Percentiles rank a stretch among this genome's conserved stretches.
phyloP scores from a whole-genome alignment of 2,113 vertebrate genomes.

The Xiphorhynchus elegans region DNA sequence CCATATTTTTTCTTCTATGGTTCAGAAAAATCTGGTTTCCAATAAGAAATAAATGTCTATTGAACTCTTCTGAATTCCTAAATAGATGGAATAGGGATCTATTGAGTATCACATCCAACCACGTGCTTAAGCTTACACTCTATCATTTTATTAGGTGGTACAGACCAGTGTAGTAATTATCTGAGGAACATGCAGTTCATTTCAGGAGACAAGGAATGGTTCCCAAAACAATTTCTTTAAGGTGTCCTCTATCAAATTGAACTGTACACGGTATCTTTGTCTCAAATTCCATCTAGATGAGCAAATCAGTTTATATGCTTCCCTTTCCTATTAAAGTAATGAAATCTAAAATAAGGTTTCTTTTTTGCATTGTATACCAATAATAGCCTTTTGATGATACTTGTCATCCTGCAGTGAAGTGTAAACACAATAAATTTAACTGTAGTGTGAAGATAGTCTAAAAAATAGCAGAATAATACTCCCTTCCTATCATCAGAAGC shows the following conservation, averaged over 20 bases:
- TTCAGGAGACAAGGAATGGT: neutral
- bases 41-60: neutral
- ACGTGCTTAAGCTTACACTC: neutral
- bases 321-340: neutral
- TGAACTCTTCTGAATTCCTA: neutral
- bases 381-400: neutral
- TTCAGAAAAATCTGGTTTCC: neutral
- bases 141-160: rapidly evolving
- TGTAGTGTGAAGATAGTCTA: neutral
- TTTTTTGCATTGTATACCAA: neutral
- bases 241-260: neutral
- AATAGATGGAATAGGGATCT: neutral
- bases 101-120: neutral
- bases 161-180: neutral
- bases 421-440: constrained; percentile 24
- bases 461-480: neutral
- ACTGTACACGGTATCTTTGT: neutral
- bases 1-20: neutral
- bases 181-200: neutral
- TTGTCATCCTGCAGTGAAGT: constrained; percentile 13
- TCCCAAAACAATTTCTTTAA: neutral
- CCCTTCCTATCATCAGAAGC: neutral
- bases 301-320: neutral
- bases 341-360: neutral
- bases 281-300: neutral